A percentile compares a stretch with the other conserved stretches of the same genome.
These are phyloP conservation scores for Heliothis subflexa DNA, from an alignment of 1,140 invertebrate genomes.

Conservation along the genomic window DNA sequence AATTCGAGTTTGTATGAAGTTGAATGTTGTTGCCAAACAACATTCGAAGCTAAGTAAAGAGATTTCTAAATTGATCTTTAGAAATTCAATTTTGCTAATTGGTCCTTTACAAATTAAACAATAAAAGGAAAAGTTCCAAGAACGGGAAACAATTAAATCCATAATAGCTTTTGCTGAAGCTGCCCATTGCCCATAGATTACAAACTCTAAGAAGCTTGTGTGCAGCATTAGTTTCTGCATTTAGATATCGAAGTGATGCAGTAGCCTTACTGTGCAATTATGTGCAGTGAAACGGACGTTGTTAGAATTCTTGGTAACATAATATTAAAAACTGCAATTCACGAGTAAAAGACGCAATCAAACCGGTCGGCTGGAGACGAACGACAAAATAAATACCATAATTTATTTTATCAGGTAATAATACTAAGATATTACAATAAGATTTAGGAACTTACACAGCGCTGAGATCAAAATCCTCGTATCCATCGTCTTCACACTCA, in stretches of 20 bases:
- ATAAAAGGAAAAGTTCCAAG: neutral
- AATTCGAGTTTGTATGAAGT: neutral
- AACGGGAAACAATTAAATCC: neutral
- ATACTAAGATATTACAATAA: neutral
- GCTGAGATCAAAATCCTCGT: slow-evolving; percentile 65
- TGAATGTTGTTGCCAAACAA: neutral
- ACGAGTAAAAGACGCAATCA: neutral
- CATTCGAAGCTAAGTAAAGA: too few species aligned
- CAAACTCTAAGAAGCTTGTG: neutral
- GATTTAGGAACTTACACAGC: slow-evolving; percentile 62
- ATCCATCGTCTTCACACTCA: slow-evolving; percentile 61
- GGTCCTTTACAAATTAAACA: too few species aligned
- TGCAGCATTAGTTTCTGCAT: slow-evolving; percentile 13
- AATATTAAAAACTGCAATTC: slow-evolving; percentile 22
- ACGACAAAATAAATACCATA: neutral
- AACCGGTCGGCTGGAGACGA: neutral
- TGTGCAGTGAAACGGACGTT: slow-evolving; percentile 17
- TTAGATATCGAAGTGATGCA: slow-evolving; percentile 8
- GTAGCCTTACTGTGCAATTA: neutral
- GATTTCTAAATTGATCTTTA: too few species aligned
- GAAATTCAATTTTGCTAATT: too few species aligned
- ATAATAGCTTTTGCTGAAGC: neutral
- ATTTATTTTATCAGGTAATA: too few species aligned
- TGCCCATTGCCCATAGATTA: neutral
- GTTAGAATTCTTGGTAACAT: slow-evolving; percentile 2